Percentiles rank a stretch among this genome's conserved stretches.
Evolutionary conservation across 2,888 invertebrate species (phyloP).

Genomic region (Drosophila siamana): DNA sequence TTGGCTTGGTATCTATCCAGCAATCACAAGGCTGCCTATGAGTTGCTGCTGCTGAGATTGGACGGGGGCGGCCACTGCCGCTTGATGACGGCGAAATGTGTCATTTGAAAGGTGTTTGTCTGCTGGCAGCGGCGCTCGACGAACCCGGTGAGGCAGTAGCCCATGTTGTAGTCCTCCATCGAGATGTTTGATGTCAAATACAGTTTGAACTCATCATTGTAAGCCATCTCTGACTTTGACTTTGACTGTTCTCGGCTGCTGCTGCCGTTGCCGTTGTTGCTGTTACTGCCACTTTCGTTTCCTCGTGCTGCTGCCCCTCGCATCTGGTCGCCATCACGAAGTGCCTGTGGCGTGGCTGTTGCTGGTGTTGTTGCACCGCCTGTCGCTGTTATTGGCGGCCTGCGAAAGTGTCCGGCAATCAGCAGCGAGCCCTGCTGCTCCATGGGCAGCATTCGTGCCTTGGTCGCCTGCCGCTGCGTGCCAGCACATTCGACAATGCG

Average conservation of each 20-base stretch:
- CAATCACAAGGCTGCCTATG: conserved; percentile 44
- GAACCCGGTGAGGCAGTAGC: conserved; percentile 95
- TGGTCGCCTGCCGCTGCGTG: conserved; percentile 87
- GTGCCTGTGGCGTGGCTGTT: conserved; percentile 40
- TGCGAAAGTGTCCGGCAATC: conserved; percentile 89
- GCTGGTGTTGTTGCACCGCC: conserved; percentile 23
- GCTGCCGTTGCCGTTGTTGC: too few relatives aligned
- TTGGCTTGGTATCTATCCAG: conserved; percentile 19
- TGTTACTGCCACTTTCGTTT: conserved; percentile 8
- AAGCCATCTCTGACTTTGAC: conserved; percentile 57
- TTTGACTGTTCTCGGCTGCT: conserved; percentile 38
- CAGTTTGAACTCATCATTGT: conserved; percentile 90
- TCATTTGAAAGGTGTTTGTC: conserved; percentile 92
- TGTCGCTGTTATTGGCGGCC: conserved; percentile 53
- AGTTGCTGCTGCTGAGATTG: conserved; percentile 71
- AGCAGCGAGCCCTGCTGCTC: conserved; percentile 91
- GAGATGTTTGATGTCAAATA: conserved; percentile 94
- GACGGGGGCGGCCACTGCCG: conserved; percentile 87
- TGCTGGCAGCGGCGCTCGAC: conserved; percentile 92
- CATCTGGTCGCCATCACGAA: conserved; percentile 5
- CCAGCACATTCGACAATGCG: conserved; percentile 94
- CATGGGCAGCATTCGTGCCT: conserved; percentile 92
- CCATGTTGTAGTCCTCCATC: conserved; percentile 94
- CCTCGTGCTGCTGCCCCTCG: conserved; percentile 13
- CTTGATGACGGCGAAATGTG: conserved; percentile 94